Evolutionary conservation across 2,888 invertebrate genomes (phyloP).

Genomic region (Flexamia atlantica): DNA sequence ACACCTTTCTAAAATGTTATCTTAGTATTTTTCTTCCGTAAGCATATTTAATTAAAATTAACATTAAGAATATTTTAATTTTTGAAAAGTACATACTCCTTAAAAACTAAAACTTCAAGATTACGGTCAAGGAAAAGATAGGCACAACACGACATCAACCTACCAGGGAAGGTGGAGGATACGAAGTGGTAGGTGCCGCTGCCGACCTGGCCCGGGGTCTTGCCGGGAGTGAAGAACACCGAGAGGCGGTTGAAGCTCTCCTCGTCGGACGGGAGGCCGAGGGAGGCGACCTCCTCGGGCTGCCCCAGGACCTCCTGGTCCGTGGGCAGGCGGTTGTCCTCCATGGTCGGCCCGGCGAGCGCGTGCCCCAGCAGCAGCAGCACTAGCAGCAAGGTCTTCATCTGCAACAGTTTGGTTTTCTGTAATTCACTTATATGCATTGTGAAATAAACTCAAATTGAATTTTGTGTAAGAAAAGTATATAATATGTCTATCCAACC

Average conservation of each 20-base stretch:
- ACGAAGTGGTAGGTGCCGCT: conserved; percentile 70
- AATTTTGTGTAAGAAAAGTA: no score
- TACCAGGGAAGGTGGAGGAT: conserved; percentile 71
- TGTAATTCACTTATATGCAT: no score
- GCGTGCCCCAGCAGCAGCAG: conserved; percentile 56
- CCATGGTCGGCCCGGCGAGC: conserved; percentile 63
- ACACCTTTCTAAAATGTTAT: no score
- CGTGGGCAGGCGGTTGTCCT: conserved; percentile 68
- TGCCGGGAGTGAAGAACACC: conserved; percentile 62
- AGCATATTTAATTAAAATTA: no score
- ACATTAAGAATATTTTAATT: no score
- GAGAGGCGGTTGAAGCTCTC: conserved; percentile 69
- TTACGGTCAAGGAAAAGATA: no score
- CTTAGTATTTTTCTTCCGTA: no score
- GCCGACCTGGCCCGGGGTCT: conserved; percentile 40
- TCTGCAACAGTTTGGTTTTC: conserved; percentile 64
- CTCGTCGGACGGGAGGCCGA: conserved; percentile 69
- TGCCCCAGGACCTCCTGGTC: conserved; percentile 68
- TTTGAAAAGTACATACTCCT: no score
- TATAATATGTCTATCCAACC: no score
- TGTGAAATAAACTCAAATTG: not conserved
- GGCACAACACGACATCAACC: no score
- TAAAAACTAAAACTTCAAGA: no score
- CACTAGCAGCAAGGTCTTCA: conserved; percentile 59
- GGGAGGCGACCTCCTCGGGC: conserved; percentile 67